Conservation (phyloP, 2,113 vertebrate species). For the Brachirus orientalis region DNA sequence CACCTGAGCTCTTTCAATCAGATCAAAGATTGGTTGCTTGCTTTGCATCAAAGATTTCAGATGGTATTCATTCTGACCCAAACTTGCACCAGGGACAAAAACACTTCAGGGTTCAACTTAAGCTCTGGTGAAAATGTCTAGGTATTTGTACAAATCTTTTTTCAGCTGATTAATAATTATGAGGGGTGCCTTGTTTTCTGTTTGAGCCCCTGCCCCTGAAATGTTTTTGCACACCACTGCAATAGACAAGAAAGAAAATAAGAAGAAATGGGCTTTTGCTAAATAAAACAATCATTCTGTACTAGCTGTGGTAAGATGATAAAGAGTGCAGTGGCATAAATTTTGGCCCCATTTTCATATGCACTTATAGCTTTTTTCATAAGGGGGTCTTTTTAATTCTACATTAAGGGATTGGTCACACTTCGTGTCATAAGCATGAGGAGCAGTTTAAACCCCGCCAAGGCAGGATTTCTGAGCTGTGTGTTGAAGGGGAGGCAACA, state of each 20-base stretch:
- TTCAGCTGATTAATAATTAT: no score
- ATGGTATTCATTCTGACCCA: no score
- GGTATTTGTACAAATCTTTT: no score
- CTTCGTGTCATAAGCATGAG: conserved; percentile 88
- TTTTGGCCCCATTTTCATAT: conserved; percentile 36
- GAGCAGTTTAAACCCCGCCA: conserved; percentile 86
- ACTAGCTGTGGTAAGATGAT: conserved; percentile 58
- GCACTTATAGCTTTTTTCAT: conserved; percentile 63
- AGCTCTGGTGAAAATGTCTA: no score
- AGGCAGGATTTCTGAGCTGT: conserved; percentile 77
- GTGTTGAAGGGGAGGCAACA: conserved; percentile 73
- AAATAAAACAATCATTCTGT: conserved; percentile 56
- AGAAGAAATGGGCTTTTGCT: conserved; percentile 30
- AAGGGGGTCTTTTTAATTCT: conserved; percentile 79
- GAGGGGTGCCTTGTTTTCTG: no score
- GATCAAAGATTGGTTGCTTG: no score
- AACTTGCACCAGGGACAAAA: no score
- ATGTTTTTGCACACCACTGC: no score
- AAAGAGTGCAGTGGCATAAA: conserved; percentile 50
- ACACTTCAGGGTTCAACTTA: no score
- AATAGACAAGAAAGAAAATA: conserved; percentile 54
- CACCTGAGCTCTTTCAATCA: no score
- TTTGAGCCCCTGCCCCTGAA: no score
- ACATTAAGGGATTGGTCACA: conserved; percentile 79
- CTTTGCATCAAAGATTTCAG: no score